Evolutionary conservation across 2,888 invertebrate genomes (phyloP), one percentile per base, ranked within the genome.

Genomic region (Antitype chi): DNA sequence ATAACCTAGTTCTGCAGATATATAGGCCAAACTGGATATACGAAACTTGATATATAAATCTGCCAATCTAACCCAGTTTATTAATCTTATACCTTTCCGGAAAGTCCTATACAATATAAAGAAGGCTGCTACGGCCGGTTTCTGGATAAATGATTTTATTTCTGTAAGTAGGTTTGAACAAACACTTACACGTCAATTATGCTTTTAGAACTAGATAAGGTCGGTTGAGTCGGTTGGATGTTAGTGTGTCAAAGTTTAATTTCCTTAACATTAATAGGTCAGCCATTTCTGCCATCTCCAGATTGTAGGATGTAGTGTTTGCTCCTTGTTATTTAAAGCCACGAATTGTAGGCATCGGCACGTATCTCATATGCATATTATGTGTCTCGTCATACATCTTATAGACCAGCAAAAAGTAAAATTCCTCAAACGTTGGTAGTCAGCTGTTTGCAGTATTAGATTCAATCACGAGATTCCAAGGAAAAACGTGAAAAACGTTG

Each of bases 311-410:
- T 67, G 25, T 62, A 20, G 23, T 53, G 75, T 84, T 78, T 73
- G 66, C 63, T 63, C 32, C 62, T 70, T 43, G 62, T 32, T 72
- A 68, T 59, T 66, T 62, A 70, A 78, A 85, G 74, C 79, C 68
- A 63, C 70, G 17, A 80, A 78, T 75, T 66, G 66, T 75, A 79
- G 67, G 68, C 73, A 47, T 59, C 55, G 76, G 63, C 84, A 87
- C 79, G 86, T 76, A 55, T 38, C 74, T 57, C 28, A 71, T 71
- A 64, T 47, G 64, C 82, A 64, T 69, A 79, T 53, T 62, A 53
- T 71, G 59, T 78, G 70, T 73, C 59, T 79, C 62, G 55, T 67
- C 62, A 70, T 47, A 55, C 23, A 32, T 70, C 62, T 57, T 64
- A 43, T 8, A 49, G 49, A 32, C 76, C 47, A 76, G 25, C 25